A percentile compares a stretch with the other conserved stretches of the same genome.
These are phyloP conservation scores for Piaya cayana DNA, from an alignment of 2,113 vertebrate species.

Conservation along the genomic window DNA sequence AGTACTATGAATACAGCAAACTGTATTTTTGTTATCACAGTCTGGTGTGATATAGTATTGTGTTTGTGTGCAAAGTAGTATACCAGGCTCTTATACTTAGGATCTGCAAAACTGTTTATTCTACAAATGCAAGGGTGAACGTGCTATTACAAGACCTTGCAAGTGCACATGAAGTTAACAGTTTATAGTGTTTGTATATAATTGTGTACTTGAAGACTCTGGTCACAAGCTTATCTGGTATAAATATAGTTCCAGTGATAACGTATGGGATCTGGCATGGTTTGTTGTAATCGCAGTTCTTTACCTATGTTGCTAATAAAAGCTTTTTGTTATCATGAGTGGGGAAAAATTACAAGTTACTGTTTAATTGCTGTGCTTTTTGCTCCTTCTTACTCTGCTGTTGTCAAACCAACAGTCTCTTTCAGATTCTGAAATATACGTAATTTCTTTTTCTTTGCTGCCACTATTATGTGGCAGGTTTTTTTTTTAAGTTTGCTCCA, in stretches of 20 bases:
- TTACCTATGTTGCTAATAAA: slow-evolving; percentile 64
- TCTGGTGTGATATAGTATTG: not conserved
- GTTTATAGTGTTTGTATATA: slow-evolving; percentile 29
- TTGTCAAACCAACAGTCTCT: not conserved
- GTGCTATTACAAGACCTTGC: not conserved
- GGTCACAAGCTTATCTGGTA: slow-evolving; percentile 35
- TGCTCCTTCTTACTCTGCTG: not conserved
- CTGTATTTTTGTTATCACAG: not conserved
- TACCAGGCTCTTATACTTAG: not conserved
- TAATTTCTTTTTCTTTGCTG: not conserved
- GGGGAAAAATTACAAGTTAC: slow-evolving; percentile 20
- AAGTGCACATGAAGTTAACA: not conserved
- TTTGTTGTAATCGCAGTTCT: slow-evolving; percentile 45
- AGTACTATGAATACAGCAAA: not conserved
- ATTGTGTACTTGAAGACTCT: slow-evolving; percentile 38
- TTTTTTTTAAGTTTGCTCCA: not conserved
- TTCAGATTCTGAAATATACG: not conserved
- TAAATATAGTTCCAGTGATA: slow-evolving; percentile 62
- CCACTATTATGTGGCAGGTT: not conserved
- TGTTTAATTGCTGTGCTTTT: not conserved
- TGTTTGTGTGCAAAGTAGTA: not conserved
- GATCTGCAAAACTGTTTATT: not conserved
- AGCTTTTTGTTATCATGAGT: slow-evolving; percentile 37
- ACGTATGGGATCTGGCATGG: slow-evolving; percentile 16
- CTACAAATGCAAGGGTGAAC: not conserved